Conservation (phyloP, 1,140 invertebrate species). For the Phortica variegata region DNA sequence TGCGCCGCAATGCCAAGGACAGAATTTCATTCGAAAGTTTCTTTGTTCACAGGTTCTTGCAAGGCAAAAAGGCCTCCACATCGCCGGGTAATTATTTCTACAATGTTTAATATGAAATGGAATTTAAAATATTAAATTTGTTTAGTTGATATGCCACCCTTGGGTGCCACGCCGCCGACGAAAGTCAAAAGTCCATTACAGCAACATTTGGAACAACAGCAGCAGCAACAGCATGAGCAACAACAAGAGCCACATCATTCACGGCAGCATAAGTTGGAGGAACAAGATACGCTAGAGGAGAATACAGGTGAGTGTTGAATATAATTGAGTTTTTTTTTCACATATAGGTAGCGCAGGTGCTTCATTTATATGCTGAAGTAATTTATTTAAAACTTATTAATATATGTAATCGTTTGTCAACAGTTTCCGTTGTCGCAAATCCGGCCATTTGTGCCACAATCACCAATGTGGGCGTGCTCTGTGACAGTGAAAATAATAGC, state of each 20-base stretch:
- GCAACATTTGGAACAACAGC: constrained; percentile 43
- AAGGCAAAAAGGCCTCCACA: constrained; percentile 63
- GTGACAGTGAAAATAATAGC: constrained; percentile 58
- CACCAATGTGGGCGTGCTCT: constrained; percentile 51
- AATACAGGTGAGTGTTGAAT: constrained; percentile 30
- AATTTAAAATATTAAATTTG: constrained; percentile 8
- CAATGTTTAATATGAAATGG: background rate
- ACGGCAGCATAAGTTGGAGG: constrained; percentile 37
- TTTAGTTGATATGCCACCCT: constrained; percentile 47
- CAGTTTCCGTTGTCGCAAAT: constrained; percentile 53
- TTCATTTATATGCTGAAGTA: no score
- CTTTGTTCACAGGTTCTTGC: constrained; percentile 89
- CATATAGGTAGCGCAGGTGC: no score
- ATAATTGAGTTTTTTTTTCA: background rate
- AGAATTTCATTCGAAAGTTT: constrained; percentile 95
- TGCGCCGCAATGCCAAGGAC: constrained; percentile 91
- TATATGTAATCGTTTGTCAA: no score
- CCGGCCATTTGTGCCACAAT: constrained; percentile 54
- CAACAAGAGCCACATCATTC: constrained; percentile 38
- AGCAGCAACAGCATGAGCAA: constrained; percentile 39
- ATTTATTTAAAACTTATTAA: background rate
- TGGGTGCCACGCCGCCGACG: constrained; percentile 41
- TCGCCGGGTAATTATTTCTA: constrained; percentile 43
- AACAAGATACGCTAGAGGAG: constrained; percentile 41
- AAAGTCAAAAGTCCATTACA: constrained; percentile 52